Conservation (phyloP, 2,113 vertebrate genomes). For the Piaya cayana region DNA sequence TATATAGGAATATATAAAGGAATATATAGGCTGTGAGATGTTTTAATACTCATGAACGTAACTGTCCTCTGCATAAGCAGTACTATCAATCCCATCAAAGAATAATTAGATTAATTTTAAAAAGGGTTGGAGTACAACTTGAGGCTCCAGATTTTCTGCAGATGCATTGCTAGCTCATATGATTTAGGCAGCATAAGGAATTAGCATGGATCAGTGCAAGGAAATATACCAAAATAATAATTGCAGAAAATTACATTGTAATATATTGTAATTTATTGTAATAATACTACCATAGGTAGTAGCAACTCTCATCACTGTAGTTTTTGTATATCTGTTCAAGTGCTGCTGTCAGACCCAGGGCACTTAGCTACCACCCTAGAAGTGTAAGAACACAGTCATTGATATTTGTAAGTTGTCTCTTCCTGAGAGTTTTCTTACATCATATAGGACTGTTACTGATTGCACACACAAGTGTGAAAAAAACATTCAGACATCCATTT, state of each 20-base stretch:
- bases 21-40: not conserved
- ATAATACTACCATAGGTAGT: not conserved
- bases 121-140: not conserved
- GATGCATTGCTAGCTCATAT: rapidly evolving
- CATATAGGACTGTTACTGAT: not conserved
- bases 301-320: not conserved
- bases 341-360: not conserved
- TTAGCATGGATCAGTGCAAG: not conserved
- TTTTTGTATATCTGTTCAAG: rapidly evolving
- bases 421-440: not conserved
- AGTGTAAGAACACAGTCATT: not conserved
- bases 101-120: not conserved
- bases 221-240: not conserved
- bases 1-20: too few species aligned
- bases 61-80: not conserved
- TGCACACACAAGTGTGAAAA: not conserved
- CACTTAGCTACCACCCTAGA: not conserved
- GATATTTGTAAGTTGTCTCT: not conserved
- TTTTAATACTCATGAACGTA: not conserved
- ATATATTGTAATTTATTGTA: not conserved
- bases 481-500: not conserved
- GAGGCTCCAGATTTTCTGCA: not conserved
- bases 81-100: not conserved
- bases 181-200: not conserved
- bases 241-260: not conserved